Evolutionary conservation across 1,140 invertebrate species (phyloP), one percentile per base, ranked within the genome.

Genomic region (Zaprionus davidi): DNA sequence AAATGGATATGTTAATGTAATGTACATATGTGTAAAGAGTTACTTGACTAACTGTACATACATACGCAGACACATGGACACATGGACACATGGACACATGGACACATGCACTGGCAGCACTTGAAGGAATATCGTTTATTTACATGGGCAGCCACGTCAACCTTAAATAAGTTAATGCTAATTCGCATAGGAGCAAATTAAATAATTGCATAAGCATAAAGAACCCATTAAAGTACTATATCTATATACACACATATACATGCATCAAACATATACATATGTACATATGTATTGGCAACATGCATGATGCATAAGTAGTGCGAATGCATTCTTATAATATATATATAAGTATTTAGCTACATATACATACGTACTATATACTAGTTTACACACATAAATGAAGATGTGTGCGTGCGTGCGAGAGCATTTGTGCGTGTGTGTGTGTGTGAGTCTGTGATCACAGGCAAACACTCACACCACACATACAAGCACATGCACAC

Each of bases 61-160:
- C 38, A 41, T 15, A 41, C 2, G 6, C n/a, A 44, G 26, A 51
- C 17, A 74, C 44, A 56, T 20, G 56, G 4, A 31, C 26, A 62
- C 26, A 58, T 46, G 11, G 4, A 31, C 26, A 62, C 26, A 58
- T 46, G 11, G 4, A 31, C 26, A 62, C 26, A 58, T 46, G 11
- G 4, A 31, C 26, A 62, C 26, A 58, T 46, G 11, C 15, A 63
- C 17, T 17, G 24, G 41, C 22, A 66, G 31, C 34, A 66, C 53
- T 73, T 60, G 62, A 67, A 66, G 58, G 66, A 60, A 70, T 69
- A 70, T 78, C 15, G 44, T 78, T 77, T 75, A 67, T 71, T 75
- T 78, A 71, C 66, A 75, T 76, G 63, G 77, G 74, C 75, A 79
- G 74, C 75, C 78, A 73, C 75, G 78, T 73, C 60, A 79, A 77